Evolutionary conservation across 2,797 vertebrate species (phyloP), one percentile per base, ranked within the genome.

Genomic region (Cryptoprocta ferox): DNA sequence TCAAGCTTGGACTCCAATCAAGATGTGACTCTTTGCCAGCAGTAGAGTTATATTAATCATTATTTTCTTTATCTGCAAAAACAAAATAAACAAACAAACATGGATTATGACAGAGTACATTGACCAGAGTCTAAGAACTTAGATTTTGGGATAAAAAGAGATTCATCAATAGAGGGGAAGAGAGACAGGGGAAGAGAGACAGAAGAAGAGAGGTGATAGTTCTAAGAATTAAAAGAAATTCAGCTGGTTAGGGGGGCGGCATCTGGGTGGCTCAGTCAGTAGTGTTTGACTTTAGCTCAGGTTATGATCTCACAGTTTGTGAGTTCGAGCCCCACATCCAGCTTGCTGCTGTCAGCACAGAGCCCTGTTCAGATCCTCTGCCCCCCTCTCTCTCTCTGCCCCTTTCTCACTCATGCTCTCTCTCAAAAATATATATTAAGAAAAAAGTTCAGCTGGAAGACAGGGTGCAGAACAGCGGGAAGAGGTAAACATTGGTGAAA

Each of bases 111-210:
- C 5, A 92, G 0, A 73, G 24, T 50, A 21, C 9, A 81, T 2
- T 42, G 56, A 73, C 28, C 13, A 3, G 59, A 76, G 35, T 66
- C n/a, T 15, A 50, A 16, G n/a, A 11, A 81, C 16, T n/a, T 50
- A 42, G 53, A 53, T 89, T 89, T 73, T 32, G n/a, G 21, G n/a
- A 53, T 89, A 75, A 89, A 94, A 94, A 94, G 53, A 94, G 35
- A 42, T 63, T 73, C 21, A 53, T 42, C 26, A 75, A 73, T 2
- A 45, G 1, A 45, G 42, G 71, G 6, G 13, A 19, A 59, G 39
- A 32, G 2, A 26, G 11, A 56, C 24, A 56, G 39, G 37, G 1
- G 10, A 12, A 37, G 18, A 32, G 13, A 85, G 30, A 56, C 24
- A 56, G 39, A 48, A 0, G 10, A 12, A 37, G 18, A 32, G 13